Evolutionary conservation across 2,797 vertebrate species (phyloP).

Genomic region (Pteropus rufus): DNA sequence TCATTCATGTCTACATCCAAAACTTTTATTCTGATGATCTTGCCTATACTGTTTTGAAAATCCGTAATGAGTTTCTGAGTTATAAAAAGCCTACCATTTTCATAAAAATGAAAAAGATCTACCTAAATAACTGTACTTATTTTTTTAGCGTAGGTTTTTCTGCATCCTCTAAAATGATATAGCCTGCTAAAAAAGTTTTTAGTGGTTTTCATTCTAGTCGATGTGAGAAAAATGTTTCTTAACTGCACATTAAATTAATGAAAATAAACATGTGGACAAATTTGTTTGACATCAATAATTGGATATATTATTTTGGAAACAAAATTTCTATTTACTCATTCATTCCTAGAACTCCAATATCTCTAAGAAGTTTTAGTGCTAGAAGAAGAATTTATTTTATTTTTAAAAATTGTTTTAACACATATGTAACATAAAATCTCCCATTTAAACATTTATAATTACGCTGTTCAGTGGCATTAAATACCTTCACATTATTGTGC

Average conservation of each 20-base stretch:
- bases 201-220: background rate
- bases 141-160: background rate
- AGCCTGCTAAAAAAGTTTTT: background rate
- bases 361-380: background rate
- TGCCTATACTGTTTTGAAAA: background rate
- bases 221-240: background rate
- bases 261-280: background rate
- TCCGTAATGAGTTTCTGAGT: background rate
- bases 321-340: background rate
- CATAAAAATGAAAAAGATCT: background rate
- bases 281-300: background rate
- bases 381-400: background rate
- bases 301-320: background rate
- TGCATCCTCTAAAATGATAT: background rate
- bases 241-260: background rate
- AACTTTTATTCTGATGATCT: background rate
- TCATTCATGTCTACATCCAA: background rate
- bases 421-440: background rate
- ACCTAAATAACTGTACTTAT: background rate
- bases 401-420: background rate
- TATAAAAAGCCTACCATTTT: background rate
- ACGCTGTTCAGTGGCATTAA: background rate
- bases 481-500: background rate
- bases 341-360: background rate
- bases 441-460: background rate